Evolutionary conservation across 2,113 vertebrate species (phyloP).

Genomic region (Microcebus griseorufus): DNA sequence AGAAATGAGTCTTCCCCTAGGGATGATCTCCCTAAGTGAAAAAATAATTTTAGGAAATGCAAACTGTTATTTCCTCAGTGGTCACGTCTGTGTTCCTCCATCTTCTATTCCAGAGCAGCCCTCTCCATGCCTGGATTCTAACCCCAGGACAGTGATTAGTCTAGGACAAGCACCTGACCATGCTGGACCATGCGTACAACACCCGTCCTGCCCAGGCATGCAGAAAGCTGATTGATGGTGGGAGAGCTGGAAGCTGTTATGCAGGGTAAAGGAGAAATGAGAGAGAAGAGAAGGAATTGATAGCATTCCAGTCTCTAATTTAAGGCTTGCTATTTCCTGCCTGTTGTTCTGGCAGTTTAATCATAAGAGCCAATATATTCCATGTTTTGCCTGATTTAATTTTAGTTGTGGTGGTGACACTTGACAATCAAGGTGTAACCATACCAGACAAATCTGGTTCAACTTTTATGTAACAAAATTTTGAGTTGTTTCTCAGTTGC

Average conservation of each 20-base stretch:
- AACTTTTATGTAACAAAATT: too few species aligned
- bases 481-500: too few species aligned
- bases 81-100: neutral
- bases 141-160: rapidly evolving
- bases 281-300: neutral
- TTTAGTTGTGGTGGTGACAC: neutral
- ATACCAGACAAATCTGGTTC: too few species aligned
- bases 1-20: neutral
- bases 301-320: too few species aligned
- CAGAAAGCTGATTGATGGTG: neutral
- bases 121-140: neutral
- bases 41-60: neutral
- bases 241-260: too few species aligned
- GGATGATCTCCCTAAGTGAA: neutral
- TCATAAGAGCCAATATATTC: neutral
- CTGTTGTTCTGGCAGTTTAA: neutral
- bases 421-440: neutral
- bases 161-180: neutral
- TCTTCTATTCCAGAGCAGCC: neutral
- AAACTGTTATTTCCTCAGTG: neutral
- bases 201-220: neutral
- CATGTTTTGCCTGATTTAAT: neutral
- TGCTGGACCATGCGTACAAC: neutral
- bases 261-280: neutral
- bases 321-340: neutral